phyloP scores from a whole-genome alignment of 1,140 invertebrate genomes.

The Eupeodes corollae region DNA sequence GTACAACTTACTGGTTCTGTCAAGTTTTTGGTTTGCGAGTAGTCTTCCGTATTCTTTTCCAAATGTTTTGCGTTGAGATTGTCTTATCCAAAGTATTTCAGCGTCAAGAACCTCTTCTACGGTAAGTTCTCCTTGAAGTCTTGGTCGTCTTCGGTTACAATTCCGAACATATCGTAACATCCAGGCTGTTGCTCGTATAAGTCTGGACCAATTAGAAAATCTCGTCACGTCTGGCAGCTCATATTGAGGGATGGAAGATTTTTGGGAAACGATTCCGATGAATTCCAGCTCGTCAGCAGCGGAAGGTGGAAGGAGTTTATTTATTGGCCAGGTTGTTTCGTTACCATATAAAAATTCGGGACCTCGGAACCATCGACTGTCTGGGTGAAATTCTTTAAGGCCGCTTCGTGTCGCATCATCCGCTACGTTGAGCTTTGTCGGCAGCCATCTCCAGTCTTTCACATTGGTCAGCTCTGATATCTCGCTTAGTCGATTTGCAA shows the following conservation, averaged over 20 bases:
- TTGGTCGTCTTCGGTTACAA: not conserved
- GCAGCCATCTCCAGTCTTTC: constrained; percentile 7
- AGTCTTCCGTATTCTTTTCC: too few relatives aligned
- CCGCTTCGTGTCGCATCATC: not conserved
- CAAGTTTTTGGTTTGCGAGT: not conserved
- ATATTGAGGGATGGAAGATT: not conserved
- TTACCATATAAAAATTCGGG: not conserved
- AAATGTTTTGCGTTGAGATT: too few relatives aligned
- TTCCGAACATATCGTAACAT: not conserved
- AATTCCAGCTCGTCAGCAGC: not conserved
- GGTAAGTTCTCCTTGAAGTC: not conserved
- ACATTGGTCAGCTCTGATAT: too few relatives aligned
- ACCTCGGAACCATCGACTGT: not conserved
- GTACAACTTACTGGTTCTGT: not conserved
- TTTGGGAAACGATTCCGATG: not conserved
- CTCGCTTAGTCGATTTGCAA: constrained; percentile 8
- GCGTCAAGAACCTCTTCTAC: not conserved
- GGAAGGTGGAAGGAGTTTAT: not conserved
- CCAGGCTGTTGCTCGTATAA: not conserved
- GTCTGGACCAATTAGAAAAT: not conserved
- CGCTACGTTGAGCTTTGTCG: not conserved
- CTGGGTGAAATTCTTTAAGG: too few relatives aligned
- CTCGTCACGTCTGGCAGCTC: too few relatives aligned
- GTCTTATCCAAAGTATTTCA: too few relatives aligned
- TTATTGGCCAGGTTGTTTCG: not conserved